Evolutionary conservation across 2,113 vertebrate genomes (phyloP), one percentile per base, ranked within the genome.

Genomic region (Saimiri boliviensis): DNA sequence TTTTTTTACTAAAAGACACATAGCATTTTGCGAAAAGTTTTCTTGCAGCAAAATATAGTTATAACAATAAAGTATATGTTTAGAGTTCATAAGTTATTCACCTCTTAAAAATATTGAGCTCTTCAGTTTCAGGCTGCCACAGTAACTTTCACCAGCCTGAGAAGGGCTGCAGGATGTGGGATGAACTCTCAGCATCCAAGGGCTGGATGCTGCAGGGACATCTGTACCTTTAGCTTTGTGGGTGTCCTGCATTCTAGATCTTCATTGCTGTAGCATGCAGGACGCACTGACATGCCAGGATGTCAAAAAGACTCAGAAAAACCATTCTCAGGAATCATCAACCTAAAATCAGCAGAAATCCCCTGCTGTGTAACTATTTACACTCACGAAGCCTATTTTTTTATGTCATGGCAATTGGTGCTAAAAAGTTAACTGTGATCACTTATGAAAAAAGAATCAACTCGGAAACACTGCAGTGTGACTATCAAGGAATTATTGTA

Each of bases 21-120:
- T 1, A 42, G 1, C 2, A 49, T 40, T 58, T 71, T 54, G 30
- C 52, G 6, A 56, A 42, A 73, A 92, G 3, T 73, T 32, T 85
- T 13, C 23, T 76, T 60, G n/a, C 27, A 94, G 32, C 90, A 40
- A 91, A 1, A 32, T 58, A 17, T 23, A 2, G 2, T 52, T 70
- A 77, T 87, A 60, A 30, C 82, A 58, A 83, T 35, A 35, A 87
- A 63, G 3, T 73, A 27, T 49, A 52, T 89, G 83, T 93, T 54
- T 8, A 73, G 13, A 56, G 16, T 84, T 54, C 71, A 20, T 47
- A 35, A 13, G 82, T 37, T 81, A 7, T 42, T 25, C 10, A 71
- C 47, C 35, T 0, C 86, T 37, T 23, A 49, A 77, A 85, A 66
- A 20, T 20, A 66, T 52, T 47, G 1, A 20, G 21, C 14, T 32